Evolutionary conservation across 2,113 vertebrate genomes (phyloP), one percentile per base, ranked within the genome.

Genomic region (Eubucco bourcierii): DNA sequence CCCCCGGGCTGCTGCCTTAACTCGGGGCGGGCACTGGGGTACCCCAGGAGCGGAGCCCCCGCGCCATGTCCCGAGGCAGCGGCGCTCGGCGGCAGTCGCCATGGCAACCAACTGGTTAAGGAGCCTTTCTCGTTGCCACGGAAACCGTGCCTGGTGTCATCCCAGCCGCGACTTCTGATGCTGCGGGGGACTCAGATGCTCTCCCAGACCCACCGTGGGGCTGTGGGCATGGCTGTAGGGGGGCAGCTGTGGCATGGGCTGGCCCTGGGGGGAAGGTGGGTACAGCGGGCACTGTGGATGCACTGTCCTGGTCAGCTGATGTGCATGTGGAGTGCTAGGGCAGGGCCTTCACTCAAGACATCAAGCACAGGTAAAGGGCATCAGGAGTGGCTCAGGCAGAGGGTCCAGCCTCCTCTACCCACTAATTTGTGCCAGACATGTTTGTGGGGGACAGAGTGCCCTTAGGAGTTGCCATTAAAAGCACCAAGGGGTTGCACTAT

Each of bases 71-170:
- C 88, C 46, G 34, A 73, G 70, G 87, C 76, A 68, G 76, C 67
- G 44, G 25, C 37, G 25, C 53, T 77, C 86, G 93, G 80, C 76
- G 65, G 91, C 93, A 95, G 94, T 97, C 93, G 90, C 93, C 95
- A 97, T 96, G 95, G 96, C 92, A 97, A 97, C 97, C 96, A 92
- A 95, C 59, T 90, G 95, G 97, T 97, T 97, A 95, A 80, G 97
- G 96, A 96, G 91, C 91, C 97, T 95, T 95, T 96, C 86, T 93
- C 83, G 95, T 97, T 97, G 87, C 94, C 90, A 65, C 71, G 94
- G 96, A 58, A 90, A 96, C 95, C 27, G 28, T 61, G 68, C 60
- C 83, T 53, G 16, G 58, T 95, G 95, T 92, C 90, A 64, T 91
- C 61, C 61, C 47, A 70, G 58, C 61, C 34, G 0, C 23, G 85